phyloP scores from a whole-genome alignment of 2,888 invertebrate genomes.

The Drosophila nr. perissopoda region DNA sequence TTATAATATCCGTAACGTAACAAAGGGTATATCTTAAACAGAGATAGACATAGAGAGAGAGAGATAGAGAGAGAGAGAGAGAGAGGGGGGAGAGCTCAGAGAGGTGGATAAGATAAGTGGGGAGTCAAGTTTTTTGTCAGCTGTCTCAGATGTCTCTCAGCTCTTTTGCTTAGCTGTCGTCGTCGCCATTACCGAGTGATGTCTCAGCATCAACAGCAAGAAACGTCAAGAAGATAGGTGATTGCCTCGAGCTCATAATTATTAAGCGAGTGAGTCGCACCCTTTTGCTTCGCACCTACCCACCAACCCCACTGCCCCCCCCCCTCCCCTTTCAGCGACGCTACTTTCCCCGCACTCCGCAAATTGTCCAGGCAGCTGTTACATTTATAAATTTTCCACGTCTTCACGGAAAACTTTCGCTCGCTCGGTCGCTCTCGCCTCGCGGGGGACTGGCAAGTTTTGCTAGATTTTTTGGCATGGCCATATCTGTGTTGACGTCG shows the following conservation, averaged over 20 bases:
- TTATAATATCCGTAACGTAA: constrained; percentile 40
- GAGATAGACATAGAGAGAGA: too few relatives aligned
- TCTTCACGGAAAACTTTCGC: constrained; percentile 58
- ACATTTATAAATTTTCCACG: constrained; percentile 73
- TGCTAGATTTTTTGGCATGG: background rate
- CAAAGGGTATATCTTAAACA: constrained; percentile 2
- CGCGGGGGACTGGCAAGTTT: constrained; percentile 20
- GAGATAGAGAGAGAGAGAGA: background rate
- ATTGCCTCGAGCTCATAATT: constrained; percentile 70
- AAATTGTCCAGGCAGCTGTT: constrained; percentile 34
- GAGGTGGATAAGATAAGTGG: background rate
- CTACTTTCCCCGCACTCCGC: background rate
- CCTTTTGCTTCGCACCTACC: background rate
- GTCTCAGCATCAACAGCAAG: constrained; percentile 49
- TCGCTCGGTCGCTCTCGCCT: constrained; percentile 32
- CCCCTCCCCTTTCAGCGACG: background rate
- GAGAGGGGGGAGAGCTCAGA: background rate
- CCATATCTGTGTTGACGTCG: background rate
- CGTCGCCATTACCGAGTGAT: constrained; percentile 57
- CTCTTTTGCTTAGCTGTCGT: constrained; percentile 76
- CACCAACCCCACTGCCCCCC: too few relatives aligned
- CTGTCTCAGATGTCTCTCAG: constrained; percentile 56
- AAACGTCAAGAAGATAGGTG: constrained; percentile 65
- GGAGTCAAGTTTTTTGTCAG: constrained; percentile 1
- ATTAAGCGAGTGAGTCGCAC: constrained; percentile 53